Percentiles rank a stretch among this genome's conserved stretches.
Evolutionary conservation across 2,888 invertebrate species (phyloP).

Genomic region (Oligia strigilis): DNA sequence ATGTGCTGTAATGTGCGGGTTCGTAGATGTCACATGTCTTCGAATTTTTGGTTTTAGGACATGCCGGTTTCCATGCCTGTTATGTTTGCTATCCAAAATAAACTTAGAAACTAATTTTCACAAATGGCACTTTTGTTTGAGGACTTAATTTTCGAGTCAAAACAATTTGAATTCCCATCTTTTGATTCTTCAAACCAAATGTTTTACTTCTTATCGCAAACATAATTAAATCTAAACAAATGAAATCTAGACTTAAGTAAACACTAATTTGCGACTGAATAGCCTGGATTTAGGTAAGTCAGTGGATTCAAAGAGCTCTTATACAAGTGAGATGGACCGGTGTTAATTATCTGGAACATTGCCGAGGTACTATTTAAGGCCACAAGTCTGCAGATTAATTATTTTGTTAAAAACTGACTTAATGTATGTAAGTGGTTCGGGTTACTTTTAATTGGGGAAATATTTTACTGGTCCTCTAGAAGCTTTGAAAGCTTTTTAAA

Average conservation of each 20-base stretch:
- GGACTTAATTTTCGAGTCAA: background rate
- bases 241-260: constrained; percentile 14
- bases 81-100: too few species aligned
- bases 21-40: background rate
- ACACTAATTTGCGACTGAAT: constrained; percentile 40
- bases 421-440: background rate
- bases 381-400: background rate
- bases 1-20: too few species aligned
- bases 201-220: background rate
- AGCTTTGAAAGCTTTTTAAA: background rate
- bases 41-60: background rate
- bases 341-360: constrained; percentile 12
- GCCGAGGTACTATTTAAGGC: constrained; percentile 11
- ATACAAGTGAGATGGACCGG: constrained; percentile 5
- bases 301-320: constrained; percentile 8
- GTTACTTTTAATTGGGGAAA: background rate
- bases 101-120: too few species aligned
- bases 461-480: background rate
- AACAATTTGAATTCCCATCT: background rate
- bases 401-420: background rate
- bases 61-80: background rate
- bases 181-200: background rate
- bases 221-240: constrained; percentile 9
- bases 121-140: too few species aligned
- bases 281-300: constrained; percentile 21